Evolutionary conservation across 2,113 vertebrate genomes (phyloP).

Genomic region (Ptychochromis oligacanthus): DNA sequence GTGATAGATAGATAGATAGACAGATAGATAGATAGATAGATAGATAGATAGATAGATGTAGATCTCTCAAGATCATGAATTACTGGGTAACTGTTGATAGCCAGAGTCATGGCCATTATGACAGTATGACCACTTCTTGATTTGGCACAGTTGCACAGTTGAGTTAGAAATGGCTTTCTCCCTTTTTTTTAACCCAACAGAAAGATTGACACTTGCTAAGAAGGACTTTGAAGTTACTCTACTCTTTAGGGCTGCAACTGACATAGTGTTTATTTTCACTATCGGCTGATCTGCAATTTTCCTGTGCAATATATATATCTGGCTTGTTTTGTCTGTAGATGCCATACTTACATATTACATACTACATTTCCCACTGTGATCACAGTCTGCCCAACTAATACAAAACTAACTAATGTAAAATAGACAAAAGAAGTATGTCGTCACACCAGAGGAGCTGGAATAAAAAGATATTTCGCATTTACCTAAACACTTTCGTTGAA

Average conservation of each 20-base stretch:
- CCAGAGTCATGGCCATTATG: neutral
- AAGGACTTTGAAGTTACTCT: neutral
- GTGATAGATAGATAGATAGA: too few relatives aligned
- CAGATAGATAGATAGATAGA: too few relatives aligned
- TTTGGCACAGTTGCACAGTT: neutral
- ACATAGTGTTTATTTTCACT: neutral
- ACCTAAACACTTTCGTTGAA: neutral
- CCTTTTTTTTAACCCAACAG: neutral
- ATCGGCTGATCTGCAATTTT: neutral
- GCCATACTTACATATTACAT: neutral
- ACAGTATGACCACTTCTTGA: neutral
- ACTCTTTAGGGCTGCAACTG: neutral
- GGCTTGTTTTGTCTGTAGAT: neutral
- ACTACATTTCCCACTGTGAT: neutral
- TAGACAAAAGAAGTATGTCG: neutral
- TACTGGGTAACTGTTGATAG: neutral
- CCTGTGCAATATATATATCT: fast-evolving
- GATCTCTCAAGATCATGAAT: neutral
- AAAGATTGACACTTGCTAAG: neutral
- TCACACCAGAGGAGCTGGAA: neutral
- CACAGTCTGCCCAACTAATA: neutral
- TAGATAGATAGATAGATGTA: neutral
- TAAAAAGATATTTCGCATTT: neutral
- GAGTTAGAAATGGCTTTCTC: neutral
- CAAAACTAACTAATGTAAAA: neutral